Percentiles rank a stretch among this genome's conserved stretches.
Conservation (phyloP, 2,888 invertebrate species). For the Drosophila meridionalis region DNA sequence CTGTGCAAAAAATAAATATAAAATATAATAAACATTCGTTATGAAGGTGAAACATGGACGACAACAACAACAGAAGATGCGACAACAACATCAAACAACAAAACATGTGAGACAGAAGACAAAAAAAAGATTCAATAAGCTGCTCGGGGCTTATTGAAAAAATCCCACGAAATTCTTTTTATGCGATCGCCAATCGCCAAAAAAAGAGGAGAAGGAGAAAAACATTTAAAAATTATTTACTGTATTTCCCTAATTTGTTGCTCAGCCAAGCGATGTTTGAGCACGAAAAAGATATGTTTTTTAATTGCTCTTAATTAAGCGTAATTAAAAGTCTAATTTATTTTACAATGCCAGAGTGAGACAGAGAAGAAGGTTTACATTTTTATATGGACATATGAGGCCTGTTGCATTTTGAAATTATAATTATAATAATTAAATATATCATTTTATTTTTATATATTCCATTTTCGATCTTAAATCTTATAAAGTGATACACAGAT, state of each 20-base stretch:
- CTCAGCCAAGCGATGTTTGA: conserved; percentile 22
- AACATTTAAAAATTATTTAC: conserved; percentile 26
- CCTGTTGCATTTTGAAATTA: neutral
- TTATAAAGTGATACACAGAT: neutral
- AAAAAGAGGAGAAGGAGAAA: conserved; percentile 27
- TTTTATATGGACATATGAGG: neutral
- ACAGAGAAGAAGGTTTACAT: neutral
- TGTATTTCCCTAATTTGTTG: conserved; percentile 28
- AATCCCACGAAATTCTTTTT: conserved; percentile 50
- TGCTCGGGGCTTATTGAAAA: conserved; percentile 52
- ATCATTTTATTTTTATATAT: neutral
- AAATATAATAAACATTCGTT: conserved; percentile 68
- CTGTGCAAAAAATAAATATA: conserved; percentile 31
- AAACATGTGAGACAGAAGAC: conserved; percentile 24
- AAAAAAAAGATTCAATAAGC: conserved; percentile 41
- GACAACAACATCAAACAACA: conserved; percentile 19
- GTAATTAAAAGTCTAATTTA: conserved; percentile 54
- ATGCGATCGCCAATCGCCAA: conserved; percentile 50
- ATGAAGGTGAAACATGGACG: conserved; percentile 48
- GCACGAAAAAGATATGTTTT: conserved; percentile 42
- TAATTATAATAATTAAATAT: neutral
- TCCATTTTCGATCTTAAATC: neutral
- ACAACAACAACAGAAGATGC: conserved; percentile 17
- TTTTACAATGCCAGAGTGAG: neutral
- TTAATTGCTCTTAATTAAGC: conserved; percentile 60